phyloP scores from a whole-genome alignment of 2,113 vertebrate genomes.

The Lutjanus erythropterus region DNA sequence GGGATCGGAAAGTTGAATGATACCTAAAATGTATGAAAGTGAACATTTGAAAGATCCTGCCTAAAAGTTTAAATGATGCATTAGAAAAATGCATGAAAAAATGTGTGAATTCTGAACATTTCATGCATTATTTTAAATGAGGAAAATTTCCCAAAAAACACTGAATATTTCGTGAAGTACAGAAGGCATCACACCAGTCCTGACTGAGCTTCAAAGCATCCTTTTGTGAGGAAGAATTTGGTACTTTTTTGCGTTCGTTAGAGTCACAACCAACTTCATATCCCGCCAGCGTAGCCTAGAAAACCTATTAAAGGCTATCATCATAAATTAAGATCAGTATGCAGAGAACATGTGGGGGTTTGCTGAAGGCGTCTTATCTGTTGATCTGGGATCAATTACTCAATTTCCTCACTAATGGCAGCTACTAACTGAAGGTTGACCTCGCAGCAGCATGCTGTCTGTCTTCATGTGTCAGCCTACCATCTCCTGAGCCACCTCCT shows the following conservation, averaged over 20 bases:
- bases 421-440: conserved; percentile 14
- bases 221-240: neutral
- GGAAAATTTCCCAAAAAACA: too few species aligned
- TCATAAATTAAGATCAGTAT: conserved; percentile 29
- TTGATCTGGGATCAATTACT: conserved; percentile 54
- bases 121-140: too few species aligned
- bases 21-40: too few species aligned
- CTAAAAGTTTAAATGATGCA: too few species aligned
- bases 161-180: too few species aligned
- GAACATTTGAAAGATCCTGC: too few species aligned
- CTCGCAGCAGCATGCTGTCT: neutral
- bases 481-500: conserved; percentile 98
- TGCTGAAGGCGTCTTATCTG: conserved; percentile 16
- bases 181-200: neutral
- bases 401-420: conserved; percentile 48
- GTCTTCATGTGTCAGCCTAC: conserved; percentile 77
- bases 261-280: neutral
- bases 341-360: neutral
- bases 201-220: neutral
- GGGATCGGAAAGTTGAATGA: too few species aligned
- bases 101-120: too few species aligned
- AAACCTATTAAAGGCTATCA: conserved; percentile 19
- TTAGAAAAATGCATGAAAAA: too few species aligned
- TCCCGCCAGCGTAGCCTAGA: neutral
- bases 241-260: neutral